Conservation (phyloP, 2,888 invertebrate species). For the Ommatoiulus sabulosus region DNA sequence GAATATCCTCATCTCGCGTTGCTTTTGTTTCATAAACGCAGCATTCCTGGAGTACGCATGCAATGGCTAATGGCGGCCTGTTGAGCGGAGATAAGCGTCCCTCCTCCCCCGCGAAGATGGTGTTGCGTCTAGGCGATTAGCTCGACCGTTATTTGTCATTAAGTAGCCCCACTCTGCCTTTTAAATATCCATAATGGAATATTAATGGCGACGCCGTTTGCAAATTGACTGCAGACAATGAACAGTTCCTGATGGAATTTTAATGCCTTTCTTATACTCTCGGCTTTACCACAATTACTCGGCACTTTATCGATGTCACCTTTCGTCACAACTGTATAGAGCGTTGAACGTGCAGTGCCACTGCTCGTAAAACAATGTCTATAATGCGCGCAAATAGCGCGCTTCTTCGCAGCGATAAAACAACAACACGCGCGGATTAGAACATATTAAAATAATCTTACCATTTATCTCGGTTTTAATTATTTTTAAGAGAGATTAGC, state of each 20-base stretch:
- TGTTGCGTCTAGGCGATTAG: not conserved
- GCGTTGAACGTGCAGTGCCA: not conserved
- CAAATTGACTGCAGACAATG: not conserved
- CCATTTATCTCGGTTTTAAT: slow-evolving; percentile 10
- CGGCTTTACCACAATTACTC: slow-evolving; percentile 10
- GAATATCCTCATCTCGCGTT: too few species aligned
- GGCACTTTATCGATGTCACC: slow-evolving; percentile 10
- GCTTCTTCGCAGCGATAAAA: not conserved
- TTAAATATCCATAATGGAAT: slow-evolving; percentile 19
- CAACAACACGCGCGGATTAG: slow-evolving; percentile 19
- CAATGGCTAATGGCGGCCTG: slow-evolving; percentile 16
- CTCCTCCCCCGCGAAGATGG: not conserved
- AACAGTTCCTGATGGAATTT: not conserved
- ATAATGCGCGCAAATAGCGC: not conserved
- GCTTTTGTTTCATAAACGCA: too few species aligned
- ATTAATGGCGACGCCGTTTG: slow-evolving; percentile 19
- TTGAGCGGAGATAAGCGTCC: not conserved
- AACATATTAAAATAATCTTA: not conserved
- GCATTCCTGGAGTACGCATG: too few species aligned
- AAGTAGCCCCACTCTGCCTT: slow-evolving; percentile 9
- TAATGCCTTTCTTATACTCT: slow-evolving; percentile 12
- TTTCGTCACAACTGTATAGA: not conserved
- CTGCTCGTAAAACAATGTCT: not conserved
- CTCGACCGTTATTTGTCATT: slow-evolving; percentile 11
- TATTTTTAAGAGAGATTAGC: not conserved